Evolutionary conservation across 2,113 vertebrate species (phyloP).

Genomic region (Notiomystis cincta): DNA sequence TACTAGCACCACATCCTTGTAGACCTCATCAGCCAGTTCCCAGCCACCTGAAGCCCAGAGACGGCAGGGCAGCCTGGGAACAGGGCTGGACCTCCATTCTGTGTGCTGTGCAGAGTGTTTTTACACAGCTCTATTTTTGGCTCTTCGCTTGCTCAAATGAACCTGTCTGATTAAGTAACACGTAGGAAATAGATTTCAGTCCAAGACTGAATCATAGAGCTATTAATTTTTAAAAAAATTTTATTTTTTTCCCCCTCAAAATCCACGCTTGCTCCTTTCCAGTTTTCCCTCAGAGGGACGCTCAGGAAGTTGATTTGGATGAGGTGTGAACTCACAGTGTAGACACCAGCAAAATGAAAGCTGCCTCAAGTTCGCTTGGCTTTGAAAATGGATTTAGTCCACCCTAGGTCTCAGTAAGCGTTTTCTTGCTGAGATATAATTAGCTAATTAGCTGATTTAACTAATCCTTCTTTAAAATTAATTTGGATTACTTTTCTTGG

Average conservation of each 20-base stretch:
- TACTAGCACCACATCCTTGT: fast-evolving
- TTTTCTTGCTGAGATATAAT: constrained; percentile 7
- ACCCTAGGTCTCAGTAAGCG: not conserved
- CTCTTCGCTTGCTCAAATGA: not conserved
- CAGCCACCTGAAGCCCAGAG: not conserved
- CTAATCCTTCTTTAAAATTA: constrained; percentile 37
- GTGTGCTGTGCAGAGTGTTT: fast-evolving
- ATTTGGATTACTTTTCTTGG: constrained; percentile 12
- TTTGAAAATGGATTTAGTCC: not conserved
- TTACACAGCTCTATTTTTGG: not conserved
- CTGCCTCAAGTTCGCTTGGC: not conserved
- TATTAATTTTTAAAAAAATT: not conserved
- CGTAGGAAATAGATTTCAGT: not conserved
- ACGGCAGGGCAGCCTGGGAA: not conserved
- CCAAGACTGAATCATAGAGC: constrained; percentile 16
- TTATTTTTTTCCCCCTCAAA: not conserved
- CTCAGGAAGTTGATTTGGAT: not conserved
- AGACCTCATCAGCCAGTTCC: not conserved
- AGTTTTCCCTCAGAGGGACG: not conserved
- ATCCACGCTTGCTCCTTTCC: not conserved
- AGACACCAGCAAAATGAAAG: not conserved
- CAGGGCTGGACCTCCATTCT: not conserved
- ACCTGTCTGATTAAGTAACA: constrained; percentile 32
- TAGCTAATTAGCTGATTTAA: constrained; percentile 2
- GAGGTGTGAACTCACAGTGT: not conserved